Evolutionary conservation across 2,797 vertebrate genomes (phyloP), one percentile per base, ranked within the genome.

Genomic region (Acanthurus leucopareius): DNA sequence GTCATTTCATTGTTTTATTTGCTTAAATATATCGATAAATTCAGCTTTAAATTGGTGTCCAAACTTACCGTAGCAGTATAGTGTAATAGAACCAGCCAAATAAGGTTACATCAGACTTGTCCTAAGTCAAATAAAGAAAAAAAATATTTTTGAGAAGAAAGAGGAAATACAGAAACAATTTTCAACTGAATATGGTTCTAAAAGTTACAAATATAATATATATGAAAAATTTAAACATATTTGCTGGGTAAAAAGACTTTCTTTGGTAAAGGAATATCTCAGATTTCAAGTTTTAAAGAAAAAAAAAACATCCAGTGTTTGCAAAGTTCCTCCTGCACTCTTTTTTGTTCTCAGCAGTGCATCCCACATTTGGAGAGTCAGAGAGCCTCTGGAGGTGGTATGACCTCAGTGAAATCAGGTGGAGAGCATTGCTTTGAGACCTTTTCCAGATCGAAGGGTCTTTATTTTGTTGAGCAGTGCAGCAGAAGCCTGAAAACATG

Each of bases 301-400:
- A 5, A 32, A 25, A 32, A 32, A 32, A 32, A 17, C 52, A 51
- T 64, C 4, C 15, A 56, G n/a, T 42, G 42, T 60, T 20, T 14
- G 14, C 25, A 52, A 59, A 48, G 25, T 52, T 69, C 58, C 57
- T 77, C 38, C 54, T 65, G 49, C 38, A 52, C 19, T 67, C 20
- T 61, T 65, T 38, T 58, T 68, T 59, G 28, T 38, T n/a, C 54
- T 80, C 54, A 49, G 22, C 19, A 7, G 62, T 76, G 48, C 62
- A 60, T 40, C 70, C 63, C 71, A 80, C 80, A 74, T 9, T 38
- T 66, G 54, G 40, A 71, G 53, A 82, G 54, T 77, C 79, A 63
- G 52, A 80, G 81, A 76, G 59, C 62, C 59, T 84, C 22, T 68
- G 67, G 69, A 73, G 81, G 77, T 69, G 76, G 77, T 80, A 22